phyloP scores from a whole-genome alignment of 2,113 vertebrate genomes.

The Agapornis roseicollis region DNA sequence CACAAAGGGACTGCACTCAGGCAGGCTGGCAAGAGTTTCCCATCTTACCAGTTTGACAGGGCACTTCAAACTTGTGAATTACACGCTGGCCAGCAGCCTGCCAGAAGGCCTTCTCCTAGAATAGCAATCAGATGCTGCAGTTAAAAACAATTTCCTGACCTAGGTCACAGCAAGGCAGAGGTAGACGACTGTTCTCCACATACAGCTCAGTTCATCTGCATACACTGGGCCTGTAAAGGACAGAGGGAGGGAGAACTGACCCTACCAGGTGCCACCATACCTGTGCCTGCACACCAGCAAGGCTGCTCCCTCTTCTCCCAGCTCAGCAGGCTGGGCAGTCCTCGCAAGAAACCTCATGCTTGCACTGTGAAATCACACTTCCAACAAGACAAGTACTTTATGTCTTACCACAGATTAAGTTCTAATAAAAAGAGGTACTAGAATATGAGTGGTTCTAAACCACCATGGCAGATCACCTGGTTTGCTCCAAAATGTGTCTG shows the following conservation, averaged over 20 bases:
- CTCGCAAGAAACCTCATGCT: background rate
- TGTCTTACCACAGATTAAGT: background rate
- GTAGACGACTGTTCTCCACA: background rate
- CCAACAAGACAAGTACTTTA: background rate
- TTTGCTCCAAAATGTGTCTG: background rate
- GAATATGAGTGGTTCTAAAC: background rate
- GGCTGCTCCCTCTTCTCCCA: background rate
- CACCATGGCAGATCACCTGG: background rate
- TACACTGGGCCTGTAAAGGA: background rate
- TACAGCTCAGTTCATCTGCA: background rate
- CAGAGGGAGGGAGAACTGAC: background rate
- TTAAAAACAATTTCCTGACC: background rate
- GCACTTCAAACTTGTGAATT: background rate
- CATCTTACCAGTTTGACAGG: background rate
- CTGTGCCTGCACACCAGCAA: background rate
- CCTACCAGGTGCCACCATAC: fast-evolving
- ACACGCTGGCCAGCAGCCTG: background rate
- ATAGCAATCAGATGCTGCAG: background rate
- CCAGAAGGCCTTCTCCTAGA: background rate
- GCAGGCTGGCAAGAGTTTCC: background rate
- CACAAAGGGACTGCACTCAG: background rate
- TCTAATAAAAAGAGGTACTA: background rate
- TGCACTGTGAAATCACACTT: background rate
- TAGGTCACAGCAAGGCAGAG: background rate
- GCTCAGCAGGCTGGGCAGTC: fast-evolving